Evolutionary conservation across 2,888 invertebrate genomes (phyloP), one percentile per base, ranked within the genome.

Genomic region (Callosobruchus maculatus): DNA sequence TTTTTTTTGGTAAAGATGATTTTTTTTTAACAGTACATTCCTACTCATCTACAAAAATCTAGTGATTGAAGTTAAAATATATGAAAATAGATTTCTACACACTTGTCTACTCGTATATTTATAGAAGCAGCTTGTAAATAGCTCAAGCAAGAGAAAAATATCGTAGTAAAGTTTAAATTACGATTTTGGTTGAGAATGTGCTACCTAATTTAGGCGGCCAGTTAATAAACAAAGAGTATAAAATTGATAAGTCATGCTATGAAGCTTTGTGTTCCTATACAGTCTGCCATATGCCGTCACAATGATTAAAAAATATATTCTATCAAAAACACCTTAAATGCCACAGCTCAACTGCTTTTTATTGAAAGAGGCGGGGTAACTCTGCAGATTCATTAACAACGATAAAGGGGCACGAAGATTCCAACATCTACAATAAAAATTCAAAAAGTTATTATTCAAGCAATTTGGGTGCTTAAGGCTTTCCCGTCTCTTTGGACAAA

Each of bases 261-360:
- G 49, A 49, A 49, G 49, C 49, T 49, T 18, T 13, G 49, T 7
- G 49, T 49, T 49, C 13, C 49, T 49, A 18, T 49, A 49, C 49
- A 49, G 1, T 18, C 49, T 49, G 49, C 13, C 13, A 49, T 18
- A 49, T 49, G 49, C 49, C 49, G 49, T 49, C 49, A 49, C 22
- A 70, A 71, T 72, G 75, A 73, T 72, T 74, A 68, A 74, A 76
- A 76, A 77, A 49, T 49, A 49, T 49, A 49, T 83, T 86, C 82
- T 85, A 84, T 85, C 82, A 83, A 84, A 83, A 85, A 84, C 82
- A 81, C 80, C 81, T 82, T 83, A 85, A 85, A 84, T 83, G 85
- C 85, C 85, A 85, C 84, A 86, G 85, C 85, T 84, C 84, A 81
- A 84, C 84, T 84, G 83, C 82, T 84, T 80, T 80, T 49, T 49